Base-by-base conservation (phyloP, 1,140 invertebrate genomes). In the Caenorhabditis tropicalis region DNA sequence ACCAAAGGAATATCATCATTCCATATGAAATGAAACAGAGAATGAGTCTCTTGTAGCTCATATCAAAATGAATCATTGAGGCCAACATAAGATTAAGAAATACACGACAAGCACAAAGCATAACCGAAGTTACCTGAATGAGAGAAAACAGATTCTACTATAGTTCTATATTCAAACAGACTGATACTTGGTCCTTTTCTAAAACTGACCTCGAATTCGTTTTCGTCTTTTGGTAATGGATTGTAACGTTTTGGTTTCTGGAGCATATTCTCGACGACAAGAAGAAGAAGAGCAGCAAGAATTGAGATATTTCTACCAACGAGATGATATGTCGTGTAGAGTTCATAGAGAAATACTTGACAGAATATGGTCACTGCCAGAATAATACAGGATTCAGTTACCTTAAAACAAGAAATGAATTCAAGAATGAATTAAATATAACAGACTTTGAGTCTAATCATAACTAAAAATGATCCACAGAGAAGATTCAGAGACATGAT, bases 191-290 rank as follows among this genome's bases (percentile, higher is more conserved):
- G 39, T 43, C 12, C 39, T 12, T 43, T 43, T 43, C 39, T 6
- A 12, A 36, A 33, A 19, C 58, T 16, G 7, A 74, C 65, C 21
- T 74, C 33, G 27, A 46, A 19, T 4, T 74, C 65, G 9, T 74
- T 39, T 29, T 74, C 65, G 27, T 74, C 36, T 24, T n/a, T 74
- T 15, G 65, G 65, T 21, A 74, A 24, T 19, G 12, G 65, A 74
- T 21, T 24, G n/a, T 43, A 74, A 4, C 27, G n/a, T 12, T 39
- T 9, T 0, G 65, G 65, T 24, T 74, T 74, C n/a, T 24, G 65
- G n/a, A 74, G 65, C 36, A 74, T 74, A 46, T 74, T 74, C 21
- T 74, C 65, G 10, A 36, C 24, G n/a, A 74, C 36, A 74, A 74
- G 65, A 46, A 74, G 65, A 21, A 74, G 33, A 43, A 74, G 12